phyloP scores from a whole-genome alignment of 2,113 vertebrate genomes.

The Erythrocebus patas region DNA sequence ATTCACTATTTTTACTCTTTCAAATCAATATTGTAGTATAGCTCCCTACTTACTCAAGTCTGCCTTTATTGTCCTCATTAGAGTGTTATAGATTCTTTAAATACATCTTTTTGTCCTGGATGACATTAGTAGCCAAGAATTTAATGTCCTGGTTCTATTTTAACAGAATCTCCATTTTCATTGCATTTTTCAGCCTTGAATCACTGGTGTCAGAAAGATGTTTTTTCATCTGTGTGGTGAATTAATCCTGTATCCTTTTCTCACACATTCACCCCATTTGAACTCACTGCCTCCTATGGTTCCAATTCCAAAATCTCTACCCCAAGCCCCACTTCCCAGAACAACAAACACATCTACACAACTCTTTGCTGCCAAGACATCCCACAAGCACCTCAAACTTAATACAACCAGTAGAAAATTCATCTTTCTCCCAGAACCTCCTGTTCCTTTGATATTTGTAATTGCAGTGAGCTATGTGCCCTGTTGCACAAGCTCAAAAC shows the following conservation, averaged over 20 bases:
- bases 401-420: not conserved
- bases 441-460: not conserved
- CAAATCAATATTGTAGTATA: conserved; percentile 55
- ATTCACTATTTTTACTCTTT: conserved; percentile 52
- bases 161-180: conserved; percentile 10
- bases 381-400: not conserved
- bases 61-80: conserved; percentile 59
- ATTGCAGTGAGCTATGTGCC: not conserved
- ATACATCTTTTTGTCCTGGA: conserved; percentile 58
- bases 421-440: not conserved
- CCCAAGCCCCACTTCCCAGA: not conserved
- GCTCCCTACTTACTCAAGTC: conserved; percentile 19
- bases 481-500: not conserved
- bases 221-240: not conserved
- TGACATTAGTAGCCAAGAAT: conserved; percentile 33
- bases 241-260: not conserved
- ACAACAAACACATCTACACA: not conserved
- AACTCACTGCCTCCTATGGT: not conserved
- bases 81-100: conserved; percentile 45
- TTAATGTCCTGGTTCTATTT: conserved; percentile 58
- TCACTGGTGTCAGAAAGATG: not conserved
- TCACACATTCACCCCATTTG: not conserved
- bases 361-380: not conserved
- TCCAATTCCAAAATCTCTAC: conserved; percentile 1
- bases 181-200: not conserved